These are phyloP conservation scores for Micromys minutus DNA, from an alignment of 2,113 vertebrate species.

Conservation along the genomic window DNA sequence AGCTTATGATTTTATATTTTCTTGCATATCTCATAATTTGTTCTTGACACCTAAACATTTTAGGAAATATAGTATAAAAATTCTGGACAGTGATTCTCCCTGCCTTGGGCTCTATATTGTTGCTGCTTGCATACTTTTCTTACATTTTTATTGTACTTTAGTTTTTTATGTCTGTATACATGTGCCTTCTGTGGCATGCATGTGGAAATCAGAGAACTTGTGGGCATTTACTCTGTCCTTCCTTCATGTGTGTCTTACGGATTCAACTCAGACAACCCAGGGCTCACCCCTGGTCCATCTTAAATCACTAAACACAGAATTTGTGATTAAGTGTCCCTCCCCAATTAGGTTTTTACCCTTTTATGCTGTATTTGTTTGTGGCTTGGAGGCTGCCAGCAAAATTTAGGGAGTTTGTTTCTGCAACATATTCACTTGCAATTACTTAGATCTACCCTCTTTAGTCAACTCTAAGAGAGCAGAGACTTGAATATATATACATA, in stretches of 20 bases:
- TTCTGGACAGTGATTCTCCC: neutral
- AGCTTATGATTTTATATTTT: conserved; percentile 13
- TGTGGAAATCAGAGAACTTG: neutral
- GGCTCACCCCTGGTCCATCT: neutral
- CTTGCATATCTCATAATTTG: conserved; percentile 6
- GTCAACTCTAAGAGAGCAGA: neutral
- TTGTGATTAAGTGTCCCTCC: neutral
- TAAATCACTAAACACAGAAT: neutral
- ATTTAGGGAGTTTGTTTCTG: neutral
- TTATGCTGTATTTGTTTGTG: neutral
- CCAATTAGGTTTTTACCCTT: neutral
- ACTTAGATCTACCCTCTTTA: neutral
- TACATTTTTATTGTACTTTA: neutral
- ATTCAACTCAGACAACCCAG: neutral
- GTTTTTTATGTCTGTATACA: neutral
- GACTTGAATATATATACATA: neutral
- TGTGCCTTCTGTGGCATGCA: neutral
- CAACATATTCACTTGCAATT: neutral
- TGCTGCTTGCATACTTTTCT: neutral
- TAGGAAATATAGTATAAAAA: conserved; percentile 12
- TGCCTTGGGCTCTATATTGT: neutral
- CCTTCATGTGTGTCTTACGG: neutral
- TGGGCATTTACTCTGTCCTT: neutral
- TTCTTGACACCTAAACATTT: conserved; percentile 14
- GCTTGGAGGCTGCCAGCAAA: neutral